A percentile compares a stretch with the other conserved stretches of the same genome.
Conservation (phyloP, 2,888 invertebrate genomes). For the Aethes cnicana region DNA sequence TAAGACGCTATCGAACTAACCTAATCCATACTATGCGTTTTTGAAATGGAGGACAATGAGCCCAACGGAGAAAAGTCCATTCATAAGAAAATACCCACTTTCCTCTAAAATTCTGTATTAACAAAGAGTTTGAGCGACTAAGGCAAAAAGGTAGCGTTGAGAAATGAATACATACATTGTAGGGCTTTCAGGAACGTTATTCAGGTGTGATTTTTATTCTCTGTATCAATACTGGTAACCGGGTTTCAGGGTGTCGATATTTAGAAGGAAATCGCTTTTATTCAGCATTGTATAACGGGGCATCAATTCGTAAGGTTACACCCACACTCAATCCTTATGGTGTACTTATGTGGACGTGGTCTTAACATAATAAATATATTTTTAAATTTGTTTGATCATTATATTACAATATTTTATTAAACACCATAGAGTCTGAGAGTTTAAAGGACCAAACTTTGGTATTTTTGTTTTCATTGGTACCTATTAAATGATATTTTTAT, state of each 20-base stretch:
- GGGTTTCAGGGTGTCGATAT: not conserved
- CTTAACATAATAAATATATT: too few relatives aligned
- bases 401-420: too few relatives aligned
- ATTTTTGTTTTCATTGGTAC: too few relatives aligned
- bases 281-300: not conserved
- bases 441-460: too few relatives aligned
- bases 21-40: conserved; percentile 17
- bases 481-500: too few relatives aligned
- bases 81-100: conserved; percentile 20
- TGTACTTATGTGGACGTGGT: too few relatives aligned
- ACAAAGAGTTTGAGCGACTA: conserved; percentile 3
- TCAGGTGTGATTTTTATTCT: not conserved
- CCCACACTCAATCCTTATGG: too few relatives aligned
- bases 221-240: not conserved
- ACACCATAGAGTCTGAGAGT: too few relatives aligned
- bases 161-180: not conserved
- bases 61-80: conserved; percentile 5
- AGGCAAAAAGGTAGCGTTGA: conserved; percentile 6
- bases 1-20: conserved; percentile 19
- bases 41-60: conserved; percentile 16
- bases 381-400: too few relatives aligned
- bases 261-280: not conserved
- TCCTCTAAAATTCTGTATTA: conserved; percentile 5
- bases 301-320: too few relatives aligned
- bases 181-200: not conserved